A percentile compares a stretch with the other conserved stretches of the same genome.
These are phyloP conservation scores for Steinernema khuongi DNA, from an alignment of 1,140 invertebrate species.

Conservation along the genomic window DNA sequence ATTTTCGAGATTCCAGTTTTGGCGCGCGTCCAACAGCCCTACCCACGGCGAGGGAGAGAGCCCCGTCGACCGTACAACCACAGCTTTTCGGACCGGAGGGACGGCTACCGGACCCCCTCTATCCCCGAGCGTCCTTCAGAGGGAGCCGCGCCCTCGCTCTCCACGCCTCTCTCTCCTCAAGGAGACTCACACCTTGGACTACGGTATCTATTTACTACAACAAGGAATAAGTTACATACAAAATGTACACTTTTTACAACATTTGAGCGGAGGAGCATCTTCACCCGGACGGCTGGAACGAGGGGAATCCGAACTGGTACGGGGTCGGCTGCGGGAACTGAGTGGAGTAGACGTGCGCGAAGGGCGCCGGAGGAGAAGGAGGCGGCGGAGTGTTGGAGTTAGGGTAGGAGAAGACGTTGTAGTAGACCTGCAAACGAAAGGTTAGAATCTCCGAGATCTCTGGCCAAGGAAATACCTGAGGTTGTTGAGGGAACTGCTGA, in stretches of 20 bases:
- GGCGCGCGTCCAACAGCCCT: too few species aligned
- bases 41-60: too few species aligned
- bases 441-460: too few species aligned
- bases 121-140: too few species aligned
- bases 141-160: too few species aligned
- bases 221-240: constrained; percentile 10
- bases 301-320: not conserved
- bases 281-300: not conserved
- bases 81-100: too few species aligned
- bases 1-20: too few species aligned
- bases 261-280: not conserved
- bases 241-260: not conserved
- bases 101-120: too few species aligned
- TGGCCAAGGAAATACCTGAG: not conserved
- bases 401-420: not conserved
- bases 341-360: not conserved
- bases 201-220: not conserved
- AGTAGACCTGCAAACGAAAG: too few species aligned
- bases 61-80: too few species aligned
- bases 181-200: too few species aligned
- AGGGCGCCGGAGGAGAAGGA: not conserved
- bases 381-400: not conserved
- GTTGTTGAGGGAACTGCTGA: not conserved
- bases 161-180: too few species aligned
- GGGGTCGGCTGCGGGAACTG: not conserved